These are phyloP conservation scores for Fregata magnificens DNA, from an alignment of 2,113 vertebrate genomes.

Conservation along the genomic window DNA sequence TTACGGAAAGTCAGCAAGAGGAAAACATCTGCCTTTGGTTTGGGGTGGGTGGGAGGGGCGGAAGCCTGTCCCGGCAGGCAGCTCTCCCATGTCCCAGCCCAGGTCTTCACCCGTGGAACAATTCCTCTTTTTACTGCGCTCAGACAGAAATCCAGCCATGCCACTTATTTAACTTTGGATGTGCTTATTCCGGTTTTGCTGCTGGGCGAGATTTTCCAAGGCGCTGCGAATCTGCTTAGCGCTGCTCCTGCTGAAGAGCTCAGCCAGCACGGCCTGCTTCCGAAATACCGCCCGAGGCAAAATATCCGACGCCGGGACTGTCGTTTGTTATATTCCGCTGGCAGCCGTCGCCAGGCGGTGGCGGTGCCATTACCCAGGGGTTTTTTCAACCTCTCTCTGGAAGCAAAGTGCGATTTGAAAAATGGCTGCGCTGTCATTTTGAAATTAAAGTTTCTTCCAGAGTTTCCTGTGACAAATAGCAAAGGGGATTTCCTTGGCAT, in stretches of 20 bases:
- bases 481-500: rapidly evolving
- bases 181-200: not conserved
- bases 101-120: rapidly evolving
- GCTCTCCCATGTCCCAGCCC: not conserved
- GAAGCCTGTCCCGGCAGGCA: not conserved
- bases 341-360: rapidly evolving
- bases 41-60: not conserved
- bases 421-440: not conserved
- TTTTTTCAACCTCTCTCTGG: not conserved
- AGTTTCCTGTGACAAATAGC: not conserved
- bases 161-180: not conserved
- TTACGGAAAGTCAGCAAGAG: not conserved
- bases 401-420: not conserved
- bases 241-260: not conserved
- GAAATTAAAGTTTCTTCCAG: not conserved
- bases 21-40: not conserved
- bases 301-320: rapidly evolving
- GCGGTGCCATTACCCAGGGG: not conserved
- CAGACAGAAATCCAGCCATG: not conserved
- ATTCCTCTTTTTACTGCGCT: not conserved
- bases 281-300: rapidly evolving
- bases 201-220: not conserved
- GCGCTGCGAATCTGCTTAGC: not conserved
- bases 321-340: rapidly evolving
- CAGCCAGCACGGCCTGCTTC: rapidly evolving